These are phyloP conservation scores for Xenentodon cancila DNA, from an alignment of 2,797 vertebrate species.

Conservation along the genomic window DNA sequence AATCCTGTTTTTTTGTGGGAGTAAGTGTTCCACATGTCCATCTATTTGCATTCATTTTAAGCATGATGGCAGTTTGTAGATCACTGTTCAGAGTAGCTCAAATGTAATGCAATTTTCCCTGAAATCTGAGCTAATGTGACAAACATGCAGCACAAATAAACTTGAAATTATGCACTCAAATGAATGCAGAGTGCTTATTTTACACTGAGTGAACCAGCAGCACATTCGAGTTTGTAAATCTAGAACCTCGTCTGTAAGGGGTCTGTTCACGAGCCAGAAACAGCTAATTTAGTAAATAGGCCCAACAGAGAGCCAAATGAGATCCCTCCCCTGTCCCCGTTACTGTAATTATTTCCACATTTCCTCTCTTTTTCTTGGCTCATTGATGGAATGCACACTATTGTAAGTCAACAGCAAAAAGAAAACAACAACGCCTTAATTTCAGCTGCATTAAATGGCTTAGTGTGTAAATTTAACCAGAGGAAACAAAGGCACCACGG, in stretches of 20 bases:
- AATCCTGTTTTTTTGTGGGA: constrained; percentile 18
- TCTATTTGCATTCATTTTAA: background rate
- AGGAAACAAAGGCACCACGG: constrained; percentile 40
- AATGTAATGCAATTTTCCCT: constrained; percentile 47
- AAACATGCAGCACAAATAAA: constrained; percentile 50
- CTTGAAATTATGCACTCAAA: constrained; percentile 28
- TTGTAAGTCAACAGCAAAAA: constrained; percentile 51
- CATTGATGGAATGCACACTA: constrained; percentile 58
- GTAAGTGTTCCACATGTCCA: background rate
- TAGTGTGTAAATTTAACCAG: constrained; percentile 12
- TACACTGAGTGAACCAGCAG: constrained; percentile 50
- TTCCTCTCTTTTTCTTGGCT: constrained; percentile 57
- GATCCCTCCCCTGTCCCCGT: constrained; percentile 69
- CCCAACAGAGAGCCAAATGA: constrained; percentile 60
- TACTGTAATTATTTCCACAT: constrained; percentile 80
- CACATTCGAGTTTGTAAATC: constrained; percentile 9
- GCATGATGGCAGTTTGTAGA: constrained; percentile 9
- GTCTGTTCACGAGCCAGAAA: constrained; percentile 59
- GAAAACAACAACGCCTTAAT: constrained; percentile 57
- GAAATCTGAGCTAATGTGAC: constrained; percentile 67
- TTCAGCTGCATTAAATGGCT: constrained; percentile 27
- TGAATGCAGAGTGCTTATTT: constrained; percentile 12
- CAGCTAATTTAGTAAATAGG: constrained; percentile 73
- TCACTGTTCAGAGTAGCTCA: constrained; percentile 47
- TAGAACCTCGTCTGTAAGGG: constrained; percentile 57